Evolutionary conservation across 1,140 invertebrate genomes (phyloP).

Genomic region (Atta cephalotes): DNA sequence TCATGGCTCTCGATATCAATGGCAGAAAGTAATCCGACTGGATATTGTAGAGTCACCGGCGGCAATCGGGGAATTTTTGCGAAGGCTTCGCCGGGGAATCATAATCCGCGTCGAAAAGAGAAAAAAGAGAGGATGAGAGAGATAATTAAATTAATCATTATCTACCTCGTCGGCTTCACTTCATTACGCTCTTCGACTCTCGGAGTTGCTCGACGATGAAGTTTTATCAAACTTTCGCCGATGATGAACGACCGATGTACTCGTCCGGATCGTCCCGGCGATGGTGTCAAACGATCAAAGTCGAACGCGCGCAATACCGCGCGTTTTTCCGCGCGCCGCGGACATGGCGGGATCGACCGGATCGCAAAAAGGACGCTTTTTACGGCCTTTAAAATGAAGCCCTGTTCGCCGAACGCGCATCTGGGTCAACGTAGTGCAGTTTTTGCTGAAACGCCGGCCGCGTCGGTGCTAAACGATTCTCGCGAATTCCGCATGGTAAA

Average conservation of each 20-base stretch:
- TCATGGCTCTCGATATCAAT: conserved; percentile 26
- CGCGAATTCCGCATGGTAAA: conserved; percentile 40
- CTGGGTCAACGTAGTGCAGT: conserved; percentile 51
- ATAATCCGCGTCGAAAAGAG: conserved; percentile 1
- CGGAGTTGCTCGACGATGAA: conserved; percentile 66
- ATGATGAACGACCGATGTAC: conserved; percentile 76
- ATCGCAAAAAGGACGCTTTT: conserved; percentile 53
- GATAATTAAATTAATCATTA: conserved; percentile 81
- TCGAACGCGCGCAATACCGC: conserved; percentile 34
- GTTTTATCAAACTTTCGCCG: conserved; percentile 78
- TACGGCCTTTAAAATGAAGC: conserved; percentile 58
- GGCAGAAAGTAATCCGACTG: conserved; percentile 15
- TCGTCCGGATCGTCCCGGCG: conserved; percentile 18
- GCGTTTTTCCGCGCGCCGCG: conserved; percentile 42
- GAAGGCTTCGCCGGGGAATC: background rate
- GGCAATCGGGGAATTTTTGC: conserved; percentile 41
- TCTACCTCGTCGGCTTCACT: conserved; percentile 79
- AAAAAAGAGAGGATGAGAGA: background rate
- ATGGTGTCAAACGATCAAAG: conserved; percentile 44
- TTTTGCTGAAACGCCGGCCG: conserved; percentile 22
- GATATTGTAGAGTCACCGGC: conserved; percentile 1
- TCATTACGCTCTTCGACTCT: conserved; percentile 75
- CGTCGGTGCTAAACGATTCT: conserved; percentile 53
- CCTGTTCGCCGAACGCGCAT: conserved; percentile 45
- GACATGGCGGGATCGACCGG: conserved; percentile 37